phyloP scores from a whole-genome alignment of 2,113 vertebrate genomes.

The Centropristis striata region DNA sequence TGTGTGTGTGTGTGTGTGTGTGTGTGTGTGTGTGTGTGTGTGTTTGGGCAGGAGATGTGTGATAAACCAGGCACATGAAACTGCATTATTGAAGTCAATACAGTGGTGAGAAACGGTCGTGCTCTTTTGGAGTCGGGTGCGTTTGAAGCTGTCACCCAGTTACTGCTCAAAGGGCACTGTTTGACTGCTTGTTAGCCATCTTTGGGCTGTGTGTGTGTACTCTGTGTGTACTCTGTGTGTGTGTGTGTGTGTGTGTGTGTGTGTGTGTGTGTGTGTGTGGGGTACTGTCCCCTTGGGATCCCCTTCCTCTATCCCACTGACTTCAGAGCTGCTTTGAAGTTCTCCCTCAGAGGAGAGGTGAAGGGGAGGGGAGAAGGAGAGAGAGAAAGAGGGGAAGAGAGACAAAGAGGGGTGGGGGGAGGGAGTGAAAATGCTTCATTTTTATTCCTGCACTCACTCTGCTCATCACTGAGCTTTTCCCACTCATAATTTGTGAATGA shows the following conservation, averaged over 20 bases:
- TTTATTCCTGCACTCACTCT: conserved; percentile 15
- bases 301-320: conserved; percentile 66
- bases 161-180: conserved; percentile 68
- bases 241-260: conserved; percentile 32
- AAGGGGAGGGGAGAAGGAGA: conserved; percentile 30
- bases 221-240: conserved; percentile 27
- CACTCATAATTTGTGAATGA: conserved; percentile 45
- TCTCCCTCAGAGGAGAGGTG: conserved; percentile 63
- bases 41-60: background rate
- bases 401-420: conserved; percentile 27
- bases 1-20: background rate
- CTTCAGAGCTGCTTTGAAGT: conserved; percentile 84
- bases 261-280: conserved; percentile 49
- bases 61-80: conserved; percentile 54
- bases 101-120: conserved; percentile 43
- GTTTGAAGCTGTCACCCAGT: conserved; percentile 74
- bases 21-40: background rate
- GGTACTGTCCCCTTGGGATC: conserved; percentile 63
- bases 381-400: background rate
- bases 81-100: conserved; percentile 66
- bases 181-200: conserved; percentile 72
- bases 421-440: conserved; percentile 36
- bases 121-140: conserved; percentile 21
- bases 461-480: background rate
- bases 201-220: conserved; percentile 38